A percentile compares a stretch with the other conserved stretches of the same genome.
phyloP scores from a whole-genome alignment of 2,797 vertebrate genomes.

The Sebastes iracundus region DNA sequence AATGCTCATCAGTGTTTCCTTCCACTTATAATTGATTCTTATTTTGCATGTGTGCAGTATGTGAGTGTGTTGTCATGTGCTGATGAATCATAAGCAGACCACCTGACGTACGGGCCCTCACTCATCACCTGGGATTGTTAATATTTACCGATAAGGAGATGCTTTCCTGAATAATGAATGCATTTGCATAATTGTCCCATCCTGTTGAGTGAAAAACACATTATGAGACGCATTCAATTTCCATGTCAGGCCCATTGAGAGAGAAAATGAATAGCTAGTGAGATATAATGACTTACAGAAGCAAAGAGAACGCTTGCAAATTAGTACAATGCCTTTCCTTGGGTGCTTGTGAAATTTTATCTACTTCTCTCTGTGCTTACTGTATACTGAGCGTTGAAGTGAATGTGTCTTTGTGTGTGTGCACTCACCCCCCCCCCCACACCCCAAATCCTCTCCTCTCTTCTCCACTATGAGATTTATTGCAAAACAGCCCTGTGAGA shows the following conservation, averaged over 20 bases:
- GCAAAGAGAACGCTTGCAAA: conserved; percentile 34
- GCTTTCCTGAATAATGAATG: conserved; percentile 49
- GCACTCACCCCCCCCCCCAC: neutral
- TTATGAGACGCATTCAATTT: conserved; percentile 52
- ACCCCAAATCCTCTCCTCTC: conserved; percentile 17
- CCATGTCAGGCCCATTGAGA: conserved; percentile 39
- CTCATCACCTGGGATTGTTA: conserved; percentile 57
- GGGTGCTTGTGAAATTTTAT: conserved; percentile 23
- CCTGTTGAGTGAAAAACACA: conserved; percentile 58
- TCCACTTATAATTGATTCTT: conserved; percentile 21
- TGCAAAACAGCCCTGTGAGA: conserved; percentile 76
- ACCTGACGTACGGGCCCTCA: conserved; percentile 25
- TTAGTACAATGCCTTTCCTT: conserved; percentile 35
- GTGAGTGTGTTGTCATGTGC: neutral
- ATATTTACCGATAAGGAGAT: conserved; percentile 60
- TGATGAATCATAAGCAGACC: conserved; percentile 42
- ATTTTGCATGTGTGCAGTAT: conserved; percentile 24
- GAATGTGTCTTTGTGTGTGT: conserved; percentile 17
- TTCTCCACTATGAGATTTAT: conserved; percentile 67
- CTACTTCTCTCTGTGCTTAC: conserved; percentile 2
- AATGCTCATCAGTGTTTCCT: conserved; percentile 28
- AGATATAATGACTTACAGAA: conserved; percentile 47
- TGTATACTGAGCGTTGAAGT: conserved; percentile 15
- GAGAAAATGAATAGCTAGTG: conserved; percentile 55
- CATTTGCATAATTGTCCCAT: conserved; percentile 67